Percentiles rank a stretch among this genome's conserved stretches.
Conservation (phyloP, 1,140 invertebrate species). For the Diuraphis noxia region DNA sequence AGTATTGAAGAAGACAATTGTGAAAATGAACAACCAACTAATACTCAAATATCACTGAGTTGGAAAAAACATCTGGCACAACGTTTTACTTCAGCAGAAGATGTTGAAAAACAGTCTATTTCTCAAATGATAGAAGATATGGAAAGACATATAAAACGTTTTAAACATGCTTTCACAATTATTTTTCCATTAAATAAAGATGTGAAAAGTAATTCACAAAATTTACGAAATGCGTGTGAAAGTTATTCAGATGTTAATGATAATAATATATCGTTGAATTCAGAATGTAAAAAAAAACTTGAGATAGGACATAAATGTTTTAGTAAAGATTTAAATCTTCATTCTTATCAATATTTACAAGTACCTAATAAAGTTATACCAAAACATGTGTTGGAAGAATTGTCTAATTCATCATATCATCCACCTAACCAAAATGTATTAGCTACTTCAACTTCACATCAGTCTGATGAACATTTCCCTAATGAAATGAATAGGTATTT, state of each 20-base stretch:
- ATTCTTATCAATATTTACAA: conserved; percentile 46
- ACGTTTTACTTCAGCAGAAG: conserved; percentile 34
- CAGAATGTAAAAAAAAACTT: not conserved
- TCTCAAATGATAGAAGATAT: conserved; percentile 38
- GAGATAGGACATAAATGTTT: conserved; percentile 11
- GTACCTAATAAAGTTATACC: conserved; percentile 36
- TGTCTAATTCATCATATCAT: conserved; percentile 7
- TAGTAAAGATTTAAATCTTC: not conserved
- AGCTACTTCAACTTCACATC: not conserved
- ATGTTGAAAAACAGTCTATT: conserved; percentile 37
- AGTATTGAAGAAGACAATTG: conserved; percentile 18
- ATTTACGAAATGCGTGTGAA: conserved; percentile 14
- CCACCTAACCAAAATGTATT: not conserved
- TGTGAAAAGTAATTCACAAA: not conserved
- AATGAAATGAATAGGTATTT: conserved; percentile 31
- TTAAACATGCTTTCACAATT: conserved; percentile 24
- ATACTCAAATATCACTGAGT: not conserved
- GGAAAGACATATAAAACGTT: conserved; percentile 20
- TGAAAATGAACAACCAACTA: conserved; percentile 23
- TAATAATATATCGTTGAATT: not conserved
- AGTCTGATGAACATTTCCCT: conserved; percentile 26
- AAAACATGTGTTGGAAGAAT: conserved; percentile 34
- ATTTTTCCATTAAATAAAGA: conserved; percentile 28
- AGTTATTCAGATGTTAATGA: conserved; percentile 26
- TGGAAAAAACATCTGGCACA: conserved; percentile 43